phyloP scores from a whole-genome alignment of 2,888 invertebrate species.

The Cantharis flavilabris region DNA sequence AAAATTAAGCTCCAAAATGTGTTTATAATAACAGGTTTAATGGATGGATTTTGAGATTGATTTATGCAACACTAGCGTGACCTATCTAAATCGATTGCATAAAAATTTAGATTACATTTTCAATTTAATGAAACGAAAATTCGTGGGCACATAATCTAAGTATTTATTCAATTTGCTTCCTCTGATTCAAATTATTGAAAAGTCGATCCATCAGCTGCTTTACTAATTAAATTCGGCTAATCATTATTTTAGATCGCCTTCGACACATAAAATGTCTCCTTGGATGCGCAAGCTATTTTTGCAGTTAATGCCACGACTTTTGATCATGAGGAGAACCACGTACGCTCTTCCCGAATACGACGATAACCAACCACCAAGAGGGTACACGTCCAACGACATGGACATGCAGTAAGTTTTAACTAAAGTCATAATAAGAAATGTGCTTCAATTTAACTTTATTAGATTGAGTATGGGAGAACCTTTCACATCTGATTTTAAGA shows the following conservation, averaged over 20 bases:
- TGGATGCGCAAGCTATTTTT: constrained; percentile 87
- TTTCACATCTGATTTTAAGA: constrained; percentile 55
- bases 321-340: constrained; percentile 90
- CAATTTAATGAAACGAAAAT: neutral
- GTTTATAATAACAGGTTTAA: constrained; percentile 27
- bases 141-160: neutral
- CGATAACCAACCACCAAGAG: constrained; percentile 77
- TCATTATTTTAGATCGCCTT: constrained; percentile 71
- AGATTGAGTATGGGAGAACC: constrained; percentile 54
- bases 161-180: neutral
- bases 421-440: neutral
- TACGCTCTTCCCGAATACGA: constrained; percentile 85
- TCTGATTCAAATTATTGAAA: neutral
- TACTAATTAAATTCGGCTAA: constrained; percentile 8
- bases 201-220: constrained; percentile 6
- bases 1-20: constrained; percentile 14
- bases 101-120: constrained; percentile 17
- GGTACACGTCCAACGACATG: constrained; percentile 79
- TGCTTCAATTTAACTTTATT: constrained; percentile 10
- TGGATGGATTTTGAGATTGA: constrained; percentile 20
- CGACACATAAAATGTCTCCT: constrained; percentile 92
- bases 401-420: constrained; percentile 71
- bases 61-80: constrained; percentile 15
- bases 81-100: constrained; percentile 2
- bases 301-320: constrained; percentile 87